phyloP scores from a whole-genome alignment of 1,140 invertebrate species.

The Diachasmimorpha longicaudata region DNA sequence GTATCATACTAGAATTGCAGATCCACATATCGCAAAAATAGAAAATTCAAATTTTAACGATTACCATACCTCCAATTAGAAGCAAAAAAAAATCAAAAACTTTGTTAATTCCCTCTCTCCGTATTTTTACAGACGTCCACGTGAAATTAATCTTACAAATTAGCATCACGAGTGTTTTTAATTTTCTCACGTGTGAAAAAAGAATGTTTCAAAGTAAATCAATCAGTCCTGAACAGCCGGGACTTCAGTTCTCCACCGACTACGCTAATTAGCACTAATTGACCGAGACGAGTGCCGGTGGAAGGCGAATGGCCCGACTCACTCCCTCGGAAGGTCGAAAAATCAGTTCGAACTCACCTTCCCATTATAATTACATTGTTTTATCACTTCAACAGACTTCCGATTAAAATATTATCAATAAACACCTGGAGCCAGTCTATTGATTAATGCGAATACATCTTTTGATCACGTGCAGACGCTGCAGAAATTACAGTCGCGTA shows the following conservation, averaged over 20 bases:
- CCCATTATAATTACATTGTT: not conserved
- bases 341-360: not conserved
- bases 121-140: not conserved
- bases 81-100: not conserved
- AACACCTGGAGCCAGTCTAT: not conserved
- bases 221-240: constrained; percentile 34
- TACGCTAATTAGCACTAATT: constrained; percentile 47
- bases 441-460: not conserved
- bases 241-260: constrained; percentile 19
- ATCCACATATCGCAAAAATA: too few relatives aligned
- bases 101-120: not conserved
- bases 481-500: not conserved
- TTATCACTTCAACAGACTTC: not conserved
- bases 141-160: constrained; percentile 1
- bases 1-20: too few relatives aligned
- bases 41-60: too few relatives aligned
- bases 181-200: not conserved
- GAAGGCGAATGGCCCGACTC: constrained; percentile 1
- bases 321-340: not conserved
- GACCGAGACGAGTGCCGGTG: constrained; percentile 28
- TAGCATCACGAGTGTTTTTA: not conserved
- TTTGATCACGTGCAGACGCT: not conserved
- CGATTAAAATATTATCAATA: not conserved
- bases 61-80: too few relatives aligned
- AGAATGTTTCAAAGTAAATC: constrained; percentile 39